phyloP scores from a whole-genome alignment of 2,113 vertebrate genomes.

The Chloropsis hardwickii region DNA sequence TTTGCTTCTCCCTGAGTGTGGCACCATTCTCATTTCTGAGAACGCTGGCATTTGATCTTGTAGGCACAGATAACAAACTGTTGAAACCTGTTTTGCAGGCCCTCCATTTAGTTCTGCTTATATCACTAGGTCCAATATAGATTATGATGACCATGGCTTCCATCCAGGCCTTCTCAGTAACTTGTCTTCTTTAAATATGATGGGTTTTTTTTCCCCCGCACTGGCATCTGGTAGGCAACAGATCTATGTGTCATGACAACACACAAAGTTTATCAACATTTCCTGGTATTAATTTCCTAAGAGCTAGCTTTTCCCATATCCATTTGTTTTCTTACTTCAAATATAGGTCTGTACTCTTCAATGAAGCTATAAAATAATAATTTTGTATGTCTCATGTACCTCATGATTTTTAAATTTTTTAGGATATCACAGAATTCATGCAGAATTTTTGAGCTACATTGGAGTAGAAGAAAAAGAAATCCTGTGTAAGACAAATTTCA shows the following conservation, averaged over 20 bases:
- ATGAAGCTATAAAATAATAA: background rate
- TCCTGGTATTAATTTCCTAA: background rate
- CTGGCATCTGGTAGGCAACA: constrained; percentile 23
- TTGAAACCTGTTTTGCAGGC: background rate
- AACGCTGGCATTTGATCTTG: background rate
- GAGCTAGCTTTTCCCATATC: background rate
- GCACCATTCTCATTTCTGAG: constrained; percentile 16
- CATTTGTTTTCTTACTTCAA: background rate
- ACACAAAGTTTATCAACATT: background rate
- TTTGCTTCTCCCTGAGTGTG: constrained; percentile 28
- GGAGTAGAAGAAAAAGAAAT: background rate
- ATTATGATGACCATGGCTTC: constrained; percentile 33
- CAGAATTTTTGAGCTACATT: background rate
- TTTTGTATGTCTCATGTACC: background rate
- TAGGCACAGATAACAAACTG: background rate
- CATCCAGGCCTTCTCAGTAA: constrained; percentile 49
- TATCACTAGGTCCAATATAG: constrained; percentile 33
- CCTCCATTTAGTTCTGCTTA: constrained; percentile 35
- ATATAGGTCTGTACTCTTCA: background rate
- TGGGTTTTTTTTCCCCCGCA: background rate
- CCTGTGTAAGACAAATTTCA: background rate
- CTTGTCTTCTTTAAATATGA: background rate
- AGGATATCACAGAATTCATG: background rate
- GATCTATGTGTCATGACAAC: constrained; percentile 23
- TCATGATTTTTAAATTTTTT: background rate